Evolutionary conservation across 2,797 vertebrate species (phyloP).

Genomic region (Pipistrellus kuhlii): DNA sequence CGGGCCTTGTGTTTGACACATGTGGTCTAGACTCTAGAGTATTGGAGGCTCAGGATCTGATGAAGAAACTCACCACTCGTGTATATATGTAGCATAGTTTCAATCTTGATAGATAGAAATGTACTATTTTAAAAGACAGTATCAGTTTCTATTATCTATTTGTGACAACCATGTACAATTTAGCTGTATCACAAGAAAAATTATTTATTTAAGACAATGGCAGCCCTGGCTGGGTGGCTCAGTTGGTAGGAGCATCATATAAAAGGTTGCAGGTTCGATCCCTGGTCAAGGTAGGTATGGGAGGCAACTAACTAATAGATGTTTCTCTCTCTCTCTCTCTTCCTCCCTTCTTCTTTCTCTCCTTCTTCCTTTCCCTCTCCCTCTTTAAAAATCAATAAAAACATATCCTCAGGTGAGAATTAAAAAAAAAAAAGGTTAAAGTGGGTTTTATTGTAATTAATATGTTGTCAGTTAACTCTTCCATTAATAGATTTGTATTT

Average conservation of each 20-base stretch:
- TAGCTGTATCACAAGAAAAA: slow-evolving; percentile 1
- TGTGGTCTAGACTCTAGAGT: no score
- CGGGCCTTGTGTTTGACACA: no score
- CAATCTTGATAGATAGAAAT: background rate
- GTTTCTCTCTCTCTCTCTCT: no score
- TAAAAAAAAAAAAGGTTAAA: background rate
- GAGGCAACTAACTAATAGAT: no score
- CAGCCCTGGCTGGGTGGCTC: background rate
- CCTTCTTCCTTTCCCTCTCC: no score
- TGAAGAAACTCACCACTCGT: slow-evolving; percentile 41
- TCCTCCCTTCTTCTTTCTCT: no score
- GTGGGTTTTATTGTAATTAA: slow-evolving; percentile 34
- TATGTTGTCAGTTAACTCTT: background rate
- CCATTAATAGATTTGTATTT: background rate
- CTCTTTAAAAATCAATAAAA: no score
- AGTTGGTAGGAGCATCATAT: no score
- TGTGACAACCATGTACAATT: background rate
- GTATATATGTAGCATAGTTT: slow-evolving; percentile 45
- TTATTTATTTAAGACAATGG: slow-evolving; percentile 15
- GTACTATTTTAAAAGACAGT: slow-evolving; percentile 9
- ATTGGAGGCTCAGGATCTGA: background rate
- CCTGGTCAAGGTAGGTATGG: no score
- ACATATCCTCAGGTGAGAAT: no score
- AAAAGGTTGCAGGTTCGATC: no score
- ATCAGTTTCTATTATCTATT: background rate